Percentiles rank a stretch among this genome's conserved stretches.
Evolutionary conservation across 2,113 vertebrate genomes (phyloP).

Genomic region (Amphiprion percula): DNA sequence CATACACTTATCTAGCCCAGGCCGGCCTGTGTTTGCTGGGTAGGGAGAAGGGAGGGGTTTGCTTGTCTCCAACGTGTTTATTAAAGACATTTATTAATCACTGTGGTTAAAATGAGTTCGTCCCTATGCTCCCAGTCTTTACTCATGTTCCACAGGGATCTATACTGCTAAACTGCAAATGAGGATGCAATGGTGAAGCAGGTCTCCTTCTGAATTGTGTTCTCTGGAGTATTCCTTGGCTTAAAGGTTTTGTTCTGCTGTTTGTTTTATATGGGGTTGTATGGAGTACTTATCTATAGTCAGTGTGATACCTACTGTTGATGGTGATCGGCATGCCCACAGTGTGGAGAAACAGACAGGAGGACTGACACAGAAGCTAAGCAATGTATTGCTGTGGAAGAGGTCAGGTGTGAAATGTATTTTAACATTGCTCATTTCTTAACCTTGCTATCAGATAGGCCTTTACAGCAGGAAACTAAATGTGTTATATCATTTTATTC

Average conservation of each 20-base stretch:
- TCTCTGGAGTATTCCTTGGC: conserved; percentile 56
- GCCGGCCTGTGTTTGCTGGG: conserved; percentile 70
- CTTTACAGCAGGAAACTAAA: too few relatives aligned
- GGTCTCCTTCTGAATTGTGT: conserved; percentile 27
- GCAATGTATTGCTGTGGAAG: too few relatives aligned
- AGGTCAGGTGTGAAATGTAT: too few relatives aligned
- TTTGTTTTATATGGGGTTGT: too few relatives aligned
- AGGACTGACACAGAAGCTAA: too few relatives aligned
- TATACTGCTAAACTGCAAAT: conserved; percentile 54
- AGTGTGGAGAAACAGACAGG: too few relatives aligned
- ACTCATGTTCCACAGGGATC: conserved; percentile 64
- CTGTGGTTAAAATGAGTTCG: conserved; percentile 75
- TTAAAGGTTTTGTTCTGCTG: conserved; percentile 17
- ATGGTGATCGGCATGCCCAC: too few relatives aligned
- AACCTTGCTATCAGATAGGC: too few relatives aligned
- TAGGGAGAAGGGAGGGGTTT: conserved; percentile 46
- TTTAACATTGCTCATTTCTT: too few relatives aligned
- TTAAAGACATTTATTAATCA: conserved; percentile 81
- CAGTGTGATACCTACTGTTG: too few relatives aligned
- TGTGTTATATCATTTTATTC: too few relatives aligned
- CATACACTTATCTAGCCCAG: conserved; percentile 83
- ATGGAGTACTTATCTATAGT: too few relatives aligned
- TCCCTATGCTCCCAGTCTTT: conserved; percentile 70
- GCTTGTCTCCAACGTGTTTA: conserved; percentile 70
- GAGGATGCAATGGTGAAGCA: conserved; percentile 29